Conservation (phyloP, 2,797 vertebrate genomes). For the Garrulus glandarius region DNA sequence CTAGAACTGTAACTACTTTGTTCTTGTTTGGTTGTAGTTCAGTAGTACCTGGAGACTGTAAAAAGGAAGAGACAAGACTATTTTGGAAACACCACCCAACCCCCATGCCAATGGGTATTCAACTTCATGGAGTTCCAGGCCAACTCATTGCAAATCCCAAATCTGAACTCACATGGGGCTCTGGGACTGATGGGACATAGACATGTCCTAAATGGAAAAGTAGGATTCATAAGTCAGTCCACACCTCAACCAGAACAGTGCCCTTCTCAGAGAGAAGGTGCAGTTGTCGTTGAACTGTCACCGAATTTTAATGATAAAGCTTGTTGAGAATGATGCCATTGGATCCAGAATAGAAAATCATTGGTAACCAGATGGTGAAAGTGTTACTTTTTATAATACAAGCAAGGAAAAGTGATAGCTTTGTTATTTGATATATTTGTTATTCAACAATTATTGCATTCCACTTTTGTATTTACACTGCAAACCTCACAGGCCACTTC, state of each 20-base stretch:
- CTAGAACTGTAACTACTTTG: neutral
- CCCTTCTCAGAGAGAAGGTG: neutral
- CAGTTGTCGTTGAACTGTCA: neutral
- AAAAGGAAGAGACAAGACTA: neutral
- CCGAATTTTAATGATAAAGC: neutral
- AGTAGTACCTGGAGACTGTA: neutral
- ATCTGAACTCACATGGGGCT: neutral
- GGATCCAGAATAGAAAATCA: neutral
- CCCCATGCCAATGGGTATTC: neutral
- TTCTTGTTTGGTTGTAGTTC: neutral
- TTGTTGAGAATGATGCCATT: neutral
- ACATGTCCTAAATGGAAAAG: neutral
- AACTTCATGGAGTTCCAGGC: neutral
- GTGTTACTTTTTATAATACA: neutral
- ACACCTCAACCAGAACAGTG: neutral
- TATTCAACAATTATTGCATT: no score
- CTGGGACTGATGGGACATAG: neutral
- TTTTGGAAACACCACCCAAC: neutral
- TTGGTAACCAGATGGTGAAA: neutral
- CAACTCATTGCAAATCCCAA: neutral
- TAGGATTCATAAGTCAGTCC: fast-evolving
- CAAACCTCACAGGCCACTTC: neutral
- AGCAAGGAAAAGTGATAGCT: neutral
- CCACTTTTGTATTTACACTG: neutral
- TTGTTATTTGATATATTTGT: neutral